A percentile compares a stretch with the other conserved stretches of the same genome.
Evolutionary conservation across 2,888 invertebrate species (phyloP).

Genomic region (Agriopis marginaria): DNA sequence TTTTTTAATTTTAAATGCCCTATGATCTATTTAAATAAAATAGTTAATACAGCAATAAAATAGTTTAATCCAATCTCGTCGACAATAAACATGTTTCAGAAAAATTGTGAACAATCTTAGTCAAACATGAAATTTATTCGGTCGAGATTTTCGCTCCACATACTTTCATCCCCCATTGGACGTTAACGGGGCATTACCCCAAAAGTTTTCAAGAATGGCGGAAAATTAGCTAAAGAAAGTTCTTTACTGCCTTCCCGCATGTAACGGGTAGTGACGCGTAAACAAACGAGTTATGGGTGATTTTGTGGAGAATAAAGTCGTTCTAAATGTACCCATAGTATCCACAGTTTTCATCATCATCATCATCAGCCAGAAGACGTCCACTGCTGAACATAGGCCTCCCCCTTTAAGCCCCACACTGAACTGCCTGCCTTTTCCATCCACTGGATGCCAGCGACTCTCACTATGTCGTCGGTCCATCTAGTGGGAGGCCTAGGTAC

Average conservation of each 20-base stretch:
- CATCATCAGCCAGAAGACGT: too few species aligned
- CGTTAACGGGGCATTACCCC: slow-evolving; percentile 46
- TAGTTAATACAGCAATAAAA: too few species aligned
- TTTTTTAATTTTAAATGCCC: too few species aligned
- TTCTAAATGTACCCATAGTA: not conserved
- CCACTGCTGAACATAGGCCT: too few species aligned
- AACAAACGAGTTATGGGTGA: slow-evolving; percentile 8
- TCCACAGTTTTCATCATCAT: too few species aligned
- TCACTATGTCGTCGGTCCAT: too few species aligned
- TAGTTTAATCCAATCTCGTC: too few species aligned
- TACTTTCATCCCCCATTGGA: slow-evolving; percentile 37
- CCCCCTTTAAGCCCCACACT: too few species aligned
- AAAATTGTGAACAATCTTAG: not conserved
- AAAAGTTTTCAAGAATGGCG: slow-evolving; percentile 42
- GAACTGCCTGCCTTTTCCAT: too few species aligned
- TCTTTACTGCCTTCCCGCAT: slow-evolving; percentile 25
- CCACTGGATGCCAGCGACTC: too few species aligned
- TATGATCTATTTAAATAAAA: too few species aligned
- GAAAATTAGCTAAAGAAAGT: slow-evolving; percentile 42
- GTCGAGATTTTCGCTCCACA: slow-evolving; percentile 31
- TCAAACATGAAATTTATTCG: slow-evolving; percentile 22
- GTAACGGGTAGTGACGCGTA: slow-evolving; percentile 8
- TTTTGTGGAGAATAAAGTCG: not conserved
- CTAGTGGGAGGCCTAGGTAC: too few species aligned
- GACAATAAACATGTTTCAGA: not conserved